Evolutionary conservation across 2,888 invertebrate genomes (phyloP), one percentile per base, ranked within the genome.

Genomic region (Sarcophaga caerulescens): DNA sequence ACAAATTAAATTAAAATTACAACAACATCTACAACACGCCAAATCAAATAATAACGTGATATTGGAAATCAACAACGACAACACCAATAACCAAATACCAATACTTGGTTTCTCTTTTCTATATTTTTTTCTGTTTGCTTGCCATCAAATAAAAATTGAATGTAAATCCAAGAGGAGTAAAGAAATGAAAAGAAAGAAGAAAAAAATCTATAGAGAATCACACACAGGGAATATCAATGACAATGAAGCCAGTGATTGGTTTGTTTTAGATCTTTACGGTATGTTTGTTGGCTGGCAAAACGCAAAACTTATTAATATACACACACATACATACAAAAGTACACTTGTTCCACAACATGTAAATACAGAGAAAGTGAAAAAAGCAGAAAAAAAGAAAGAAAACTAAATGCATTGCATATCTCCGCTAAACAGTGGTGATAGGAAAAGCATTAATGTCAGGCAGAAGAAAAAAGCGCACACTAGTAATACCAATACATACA

Each of bases 211-310:
- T 79, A 76, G 35, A 35, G 76, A 75, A 19, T 82, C 79, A 62
- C 35, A 35, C 75, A 79, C 66, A 45, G 85, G 82, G 82, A 85
- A 82, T 82, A 71, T 79, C 82, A 85, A 82, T 85, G 85, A 82
- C 75, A 82, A 76, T 82, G 66, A 85, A 70, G 70, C 66, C 79
- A 79, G 71, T 76, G 82, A 85, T 82, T 85, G 78, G 78, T 75
- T 81, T 81, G 75, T 81, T 81, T 35, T 79, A 75, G 81, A 25
- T 60, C 23, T 70, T 85, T 68, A 60, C 8, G 57, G 45, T 73
- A 62, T 47, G 35, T 75, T 69, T 47, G 21, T 57, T 25, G 23
- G 35, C 23, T 73, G 35, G 21, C 11, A 75, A 35, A 79, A 65
- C 23, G 47, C 12, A 17, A 66, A 77, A 57, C 47, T 35, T 35